Base-by-base conservation (phyloP, 1,140 invertebrate species). In the Drosophila melanica region DNA sequence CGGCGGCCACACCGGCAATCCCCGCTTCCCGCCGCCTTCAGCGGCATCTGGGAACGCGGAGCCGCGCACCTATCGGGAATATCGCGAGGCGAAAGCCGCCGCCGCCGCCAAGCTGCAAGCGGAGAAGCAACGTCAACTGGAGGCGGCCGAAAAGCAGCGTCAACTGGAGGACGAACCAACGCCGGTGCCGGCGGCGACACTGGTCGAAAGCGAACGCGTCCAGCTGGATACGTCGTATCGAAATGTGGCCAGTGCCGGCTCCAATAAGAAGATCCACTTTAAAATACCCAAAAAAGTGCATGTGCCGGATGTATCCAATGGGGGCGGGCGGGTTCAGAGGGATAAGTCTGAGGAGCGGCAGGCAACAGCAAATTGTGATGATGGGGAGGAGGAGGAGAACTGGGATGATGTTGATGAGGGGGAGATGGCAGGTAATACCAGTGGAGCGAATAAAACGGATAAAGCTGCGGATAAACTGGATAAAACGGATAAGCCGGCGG, bases 221-320 rank as follows among this genome's bases (percentile, higher is more conserved):
- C 71, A 79, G 6, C 50, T 86, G 10, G 84, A 87, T 10, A 87
- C 79, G 6, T 82, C 77, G 4, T 89, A 82, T 66, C 55, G 82
- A 4, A 73, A 42, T 59, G 35, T 53, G 11, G 11, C 30, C 8
- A 20, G 23, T 0, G 23, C 33, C 23, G 0, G 30, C 14, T 8
- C 47, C 1, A 33, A 41, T 0, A 81, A 79, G 23, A 86, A 81
- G 42, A 62, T 79, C 4, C 60, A 60, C 9, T 87, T 82, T 11
- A 77, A 77, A 1, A 87, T 87, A 53, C 82, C 82, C 0, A 86
- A 86, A 5, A 86, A 79, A 35, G 23, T 50, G 1, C 16, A 6
- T 10, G 5, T 27, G 6, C 27, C 41, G 9, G 23, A 44, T 5
- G 60, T 35, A 9, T 33, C 30, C 9, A 30, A 7, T 27, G 7